These are phyloP conservation scores for Sitodiplosis mosellana DNA, from an alignment of 1,140 invertebrate genomes.

Conservation along the genomic window DNA sequence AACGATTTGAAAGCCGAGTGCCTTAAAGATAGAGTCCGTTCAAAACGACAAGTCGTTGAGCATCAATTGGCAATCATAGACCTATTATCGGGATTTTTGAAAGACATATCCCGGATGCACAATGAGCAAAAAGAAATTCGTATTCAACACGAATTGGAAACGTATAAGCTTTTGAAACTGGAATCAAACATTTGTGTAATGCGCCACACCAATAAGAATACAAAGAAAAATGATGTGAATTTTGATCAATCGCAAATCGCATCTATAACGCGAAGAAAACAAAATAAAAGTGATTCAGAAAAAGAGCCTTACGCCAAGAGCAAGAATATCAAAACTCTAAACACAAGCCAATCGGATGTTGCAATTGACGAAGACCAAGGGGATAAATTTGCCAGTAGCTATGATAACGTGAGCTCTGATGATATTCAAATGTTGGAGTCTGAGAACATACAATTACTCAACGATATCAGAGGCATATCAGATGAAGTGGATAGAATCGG, in stretches of 20 bases:
- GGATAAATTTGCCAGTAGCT: constrained; percentile 41
- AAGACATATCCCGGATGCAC: constrained; percentile 71
- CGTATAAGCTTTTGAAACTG: constrained; percentile 56
- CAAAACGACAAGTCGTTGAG: constrained; percentile 40
- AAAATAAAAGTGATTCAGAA: background rate
- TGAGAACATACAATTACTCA: constrained; percentile 64
- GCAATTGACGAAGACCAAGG: constrained; percentile 24
- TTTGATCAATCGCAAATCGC: too few species aligned
- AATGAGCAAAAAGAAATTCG: constrained; percentile 72
- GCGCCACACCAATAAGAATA: too few species aligned
- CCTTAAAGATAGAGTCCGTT: constrained; percentile 27
- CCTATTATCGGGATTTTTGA: constrained; percentile 61
- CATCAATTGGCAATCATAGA: constrained; percentile 57
- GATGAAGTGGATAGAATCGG: constrained; percentile 74
- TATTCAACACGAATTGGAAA: constrained; percentile 65
- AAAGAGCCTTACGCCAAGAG: background rate
- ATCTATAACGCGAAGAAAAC: too few species aligned
- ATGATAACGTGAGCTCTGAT: constrained; percentile 56
- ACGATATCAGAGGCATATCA: constrained; percentile 64
- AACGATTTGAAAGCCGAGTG: constrained; percentile 50
- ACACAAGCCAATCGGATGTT: constrained; percentile 4
- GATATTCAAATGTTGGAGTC: constrained; percentile 80
- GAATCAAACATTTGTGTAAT: constrained; percentile 34
- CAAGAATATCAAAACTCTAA: background rate
- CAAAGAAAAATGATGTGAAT: too few species aligned